Base-by-base conservation (phyloP, 2,113 vertebrate species). In the Uria aalge region DNA sequence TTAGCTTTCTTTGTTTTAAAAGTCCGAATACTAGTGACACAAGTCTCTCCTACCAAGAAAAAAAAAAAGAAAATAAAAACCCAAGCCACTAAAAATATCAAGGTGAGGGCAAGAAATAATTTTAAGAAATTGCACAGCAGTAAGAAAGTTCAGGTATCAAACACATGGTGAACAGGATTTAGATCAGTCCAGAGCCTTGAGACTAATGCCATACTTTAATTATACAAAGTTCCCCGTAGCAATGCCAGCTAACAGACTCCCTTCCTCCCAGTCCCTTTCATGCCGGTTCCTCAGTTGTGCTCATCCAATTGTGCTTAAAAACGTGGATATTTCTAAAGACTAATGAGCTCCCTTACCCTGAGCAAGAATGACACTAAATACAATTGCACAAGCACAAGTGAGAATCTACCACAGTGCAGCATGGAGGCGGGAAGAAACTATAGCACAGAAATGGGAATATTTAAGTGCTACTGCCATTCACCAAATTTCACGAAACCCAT, bases 11-110 rank as follows among this genome's bases (percentile, higher is more conserved):
- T 98, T 99, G 99, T 87, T 99, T 99, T 96, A 99, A 95, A 96
- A 99, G 98, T 48, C 99, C 99, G 92, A 99, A 99, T 77, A 99
- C 98, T 95, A 99, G 97, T 26, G 99, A 99, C 74, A 99, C 96
- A 86, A 99, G 97, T 90, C 99, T 99, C 96, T 99, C 99, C 99
- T 99, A 89, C 53, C 43, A 95, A 94, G 92, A 95, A 94, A 83
- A 91, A 77, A 77, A 36, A 27, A 3, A 69, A 29, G 9, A 57
- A 56, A 48, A 56, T 40, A 4, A 45, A 68, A 83, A 27, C 2
- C 9, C 29, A 29, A 10, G 4, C 21, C 15, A 52, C 11, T 50
- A 90, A 92, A 64, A 69, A 56, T 17, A 79, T 9, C 30, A 71
- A 52, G 29, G 7, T 34, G 47, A 92, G 34, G 30, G 80, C 23